These are phyloP conservation scores for Mercenaria mercenaria DNA, from an alignment of 1,140 invertebrate species.

Conservation along the genomic window DNA sequence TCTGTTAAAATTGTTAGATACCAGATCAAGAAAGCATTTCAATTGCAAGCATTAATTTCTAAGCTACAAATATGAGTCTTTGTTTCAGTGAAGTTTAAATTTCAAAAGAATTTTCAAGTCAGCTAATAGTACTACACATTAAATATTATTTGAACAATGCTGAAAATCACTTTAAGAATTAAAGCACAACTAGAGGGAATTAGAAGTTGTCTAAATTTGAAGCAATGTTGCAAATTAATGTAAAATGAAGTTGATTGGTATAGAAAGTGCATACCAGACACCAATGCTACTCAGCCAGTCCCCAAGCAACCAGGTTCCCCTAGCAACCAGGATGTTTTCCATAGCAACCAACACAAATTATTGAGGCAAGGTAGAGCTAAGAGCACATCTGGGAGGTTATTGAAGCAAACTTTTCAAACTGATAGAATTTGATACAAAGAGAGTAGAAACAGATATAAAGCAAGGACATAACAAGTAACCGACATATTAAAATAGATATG, in stretches of 20 bases:
- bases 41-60: neutral
- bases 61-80: neutral
- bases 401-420: neutral
- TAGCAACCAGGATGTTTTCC: conserved; percentile 44
- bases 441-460: neutral
- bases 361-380: conserved; percentile 61
- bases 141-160: too few species aligned
- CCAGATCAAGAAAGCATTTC: neutral
- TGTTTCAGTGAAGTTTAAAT: too few species aligned
- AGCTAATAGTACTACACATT: too few species aligned
- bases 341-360: conserved; percentile 62
- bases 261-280: conserved; percentile 27
- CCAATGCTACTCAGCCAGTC: conserved; percentile 32
- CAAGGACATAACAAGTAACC: too few species aligned
- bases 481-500: too few species aligned
- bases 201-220: too few species aligned
- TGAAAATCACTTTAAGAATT: too few species aligned
- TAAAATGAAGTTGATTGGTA: neutral
- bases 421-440: neutral
- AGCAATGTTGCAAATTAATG: neutral
- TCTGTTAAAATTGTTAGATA: conserved; percentile 1
- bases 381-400: conserved; percentile 36
- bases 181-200: too few species aligned
- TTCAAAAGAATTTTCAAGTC: too few species aligned
- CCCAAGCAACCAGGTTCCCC: conserved; percentile 25